Evolutionary conservation across 2,888 invertebrate genomes (phyloP).

Genomic region (Oxyscelio sp.): DNA sequence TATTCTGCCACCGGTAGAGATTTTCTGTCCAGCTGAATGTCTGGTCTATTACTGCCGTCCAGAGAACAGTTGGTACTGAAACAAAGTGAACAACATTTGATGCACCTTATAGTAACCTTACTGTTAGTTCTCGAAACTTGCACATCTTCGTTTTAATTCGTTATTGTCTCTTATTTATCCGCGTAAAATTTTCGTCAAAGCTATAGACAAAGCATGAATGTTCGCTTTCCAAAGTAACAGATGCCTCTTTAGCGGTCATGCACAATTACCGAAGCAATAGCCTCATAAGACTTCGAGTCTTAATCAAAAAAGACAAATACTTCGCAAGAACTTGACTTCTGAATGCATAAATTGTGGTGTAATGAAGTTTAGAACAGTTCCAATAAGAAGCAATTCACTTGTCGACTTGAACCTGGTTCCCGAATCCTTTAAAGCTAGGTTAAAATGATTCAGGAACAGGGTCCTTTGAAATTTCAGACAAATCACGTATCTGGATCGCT

Average conservation of each 20-base stretch:
- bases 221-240: constrained; percentile 59
- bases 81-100: constrained; percentile 76
- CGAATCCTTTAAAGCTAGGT: too few species aligned
- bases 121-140: constrained; percentile 18
- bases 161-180: constrained; percentile 35
- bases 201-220: constrained; percentile 73
- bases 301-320: constrained; percentile 29
- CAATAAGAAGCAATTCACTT: constrained; percentile 57
- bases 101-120: constrained; percentile 22
- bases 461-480: constrained; percentile 47
- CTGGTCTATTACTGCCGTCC: constrained; percentile 86
- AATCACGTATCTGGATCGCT: constrained; percentile 55
- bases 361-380: constrained; percentile 60
- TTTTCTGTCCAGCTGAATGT: constrained; percentile 76
- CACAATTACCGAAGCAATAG: constrained; percentile 69
- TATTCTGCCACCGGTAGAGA: constrained; percentile 70
- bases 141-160: constrained; percentile 73
- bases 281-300: constrained; percentile 38
- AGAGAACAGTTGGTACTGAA: constrained; percentile 89
- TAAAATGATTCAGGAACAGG: constrained; percentile 53
- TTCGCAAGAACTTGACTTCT: constrained; percentile 44
- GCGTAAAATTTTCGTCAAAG: constrained; percentile 47
- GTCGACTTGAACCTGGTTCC: constrained; percentile 39
- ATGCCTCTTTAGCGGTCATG: constrained; percentile 71
- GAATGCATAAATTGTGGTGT: constrained; percentile 61